Conservation (phyloP, 2,113 vertebrate genomes). For the Rhadina sibilatrix region DNA sequence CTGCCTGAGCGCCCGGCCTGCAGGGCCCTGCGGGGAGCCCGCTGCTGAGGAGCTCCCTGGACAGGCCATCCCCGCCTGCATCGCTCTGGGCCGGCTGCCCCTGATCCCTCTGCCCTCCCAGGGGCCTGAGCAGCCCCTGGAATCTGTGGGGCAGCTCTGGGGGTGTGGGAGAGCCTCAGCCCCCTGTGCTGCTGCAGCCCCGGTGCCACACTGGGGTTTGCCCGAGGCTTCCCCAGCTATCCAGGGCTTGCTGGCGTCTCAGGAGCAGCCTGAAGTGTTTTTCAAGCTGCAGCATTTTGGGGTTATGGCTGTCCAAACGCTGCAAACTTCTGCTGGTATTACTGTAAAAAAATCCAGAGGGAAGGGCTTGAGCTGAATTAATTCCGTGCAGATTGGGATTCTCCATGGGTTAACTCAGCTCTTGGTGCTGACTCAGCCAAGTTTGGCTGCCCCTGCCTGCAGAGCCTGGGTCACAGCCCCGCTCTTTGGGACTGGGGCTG, state of each 20-base stretch:
- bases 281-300: slow-evolving; percentile 22
- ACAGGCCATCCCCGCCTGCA: neutral
- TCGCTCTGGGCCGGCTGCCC: neutral
- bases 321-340: neutral
- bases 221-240: slow-evolving; percentile 12
- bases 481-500: neutral
- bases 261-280: slow-evolving; percentile 33
- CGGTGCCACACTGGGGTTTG: neutral
- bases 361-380: neutral
- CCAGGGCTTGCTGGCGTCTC: slow-evolving; percentile 38
- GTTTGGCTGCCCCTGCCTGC: neutral
- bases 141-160: neutral
- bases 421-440: neutral
- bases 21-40: neutral
- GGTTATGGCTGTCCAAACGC: slow-evolving; percentile 6
- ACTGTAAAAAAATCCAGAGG: neutral
- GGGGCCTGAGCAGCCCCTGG: slow-evolving; percentile 10
- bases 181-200: neutral
- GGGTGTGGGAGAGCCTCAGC: neutral
- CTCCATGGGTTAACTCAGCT: neutral
- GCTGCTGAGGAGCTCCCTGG: neutral
- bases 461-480: neutral
- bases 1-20: neutral
- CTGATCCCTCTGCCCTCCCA: neutral
- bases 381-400: neutral